Conservation (phyloP, 2,888 invertebrate species). For the Callinectes sapidus region DNA sequence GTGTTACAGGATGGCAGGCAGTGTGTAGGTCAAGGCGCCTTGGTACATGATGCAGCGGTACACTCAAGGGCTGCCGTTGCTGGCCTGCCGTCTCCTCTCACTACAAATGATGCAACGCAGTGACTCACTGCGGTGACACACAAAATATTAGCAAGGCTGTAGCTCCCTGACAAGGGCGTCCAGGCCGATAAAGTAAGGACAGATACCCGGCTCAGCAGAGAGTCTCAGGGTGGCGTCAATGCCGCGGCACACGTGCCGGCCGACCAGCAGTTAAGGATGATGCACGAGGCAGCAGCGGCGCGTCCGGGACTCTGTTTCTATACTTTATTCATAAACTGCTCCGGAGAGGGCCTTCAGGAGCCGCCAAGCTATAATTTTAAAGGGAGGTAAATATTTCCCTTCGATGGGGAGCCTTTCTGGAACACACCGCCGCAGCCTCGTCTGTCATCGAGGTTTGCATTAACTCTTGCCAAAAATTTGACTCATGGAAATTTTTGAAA, state of each 20-base stretch:
- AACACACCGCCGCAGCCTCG: background rate
- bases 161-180: background rate
- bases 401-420: conserved; percentile 30
- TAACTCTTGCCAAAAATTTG: background rate
- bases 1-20: background rate
- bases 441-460: background rate
- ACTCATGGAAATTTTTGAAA: background rate
- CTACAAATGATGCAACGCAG: background rate
- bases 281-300: conserved; percentile 31
- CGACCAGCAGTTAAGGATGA: conserved; percentile 25
- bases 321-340: conserved; percentile 33
- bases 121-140: background rate
- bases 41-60: background rate
- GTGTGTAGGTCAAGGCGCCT: conserved; percentile 19
- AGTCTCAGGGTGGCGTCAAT: background rate
- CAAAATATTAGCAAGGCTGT: conserved; percentile 5
- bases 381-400: conserved; percentile 31
- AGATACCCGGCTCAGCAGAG: conserved; percentile 17
- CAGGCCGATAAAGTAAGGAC: conserved; percentile 10
- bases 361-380: conserved; percentile 26
- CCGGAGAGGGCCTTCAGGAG: conserved; percentile 21
- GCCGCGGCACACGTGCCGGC: conserved; percentile 21
- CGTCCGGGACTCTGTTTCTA: conserved; percentile 28
- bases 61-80: background rate
- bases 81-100: background rate